Conservation (phyloP, 2,797 vertebrate species). For the Diceros bicornis region DNA sequence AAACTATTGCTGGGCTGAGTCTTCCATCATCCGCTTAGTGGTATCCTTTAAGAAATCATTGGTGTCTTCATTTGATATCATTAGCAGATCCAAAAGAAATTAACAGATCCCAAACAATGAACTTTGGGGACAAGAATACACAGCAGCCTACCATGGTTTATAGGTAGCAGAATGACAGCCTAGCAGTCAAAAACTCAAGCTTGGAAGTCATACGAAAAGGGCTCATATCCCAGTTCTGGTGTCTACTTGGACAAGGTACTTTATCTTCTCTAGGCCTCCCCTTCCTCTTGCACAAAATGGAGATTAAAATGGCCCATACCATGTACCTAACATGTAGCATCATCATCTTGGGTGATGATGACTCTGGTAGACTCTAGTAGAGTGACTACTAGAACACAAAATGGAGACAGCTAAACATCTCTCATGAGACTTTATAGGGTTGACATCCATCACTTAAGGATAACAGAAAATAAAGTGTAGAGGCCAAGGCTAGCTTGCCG, state of each 20-base stretch:
- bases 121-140: background rate
- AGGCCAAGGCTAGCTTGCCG: background rate
- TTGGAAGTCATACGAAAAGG: background rate
- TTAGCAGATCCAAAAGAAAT: background rate
- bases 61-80: background rate
- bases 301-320: background rate
- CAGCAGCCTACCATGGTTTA: background rate
- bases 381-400: background rate
- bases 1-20: background rate
- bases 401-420: background rate
- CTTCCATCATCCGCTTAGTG: background rate
- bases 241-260: background rate
- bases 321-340: background rate
- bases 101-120: background rate
- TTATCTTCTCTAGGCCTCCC: background rate
- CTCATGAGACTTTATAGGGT: background rate
- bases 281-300: background rate
- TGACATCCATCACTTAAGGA: background rate
- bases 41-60: conserved; percentile 29
- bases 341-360: background rate
- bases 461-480: background rate
- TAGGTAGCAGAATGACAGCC: background rate
- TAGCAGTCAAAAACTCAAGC: background rate
- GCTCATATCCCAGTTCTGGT: background rate
- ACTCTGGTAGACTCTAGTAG: background rate